A percentile compares a stretch with the other conserved stretches of the same genome.
phyloP scores from a whole-genome alignment of 2,888 invertebrate genomes.

The Phyto melanocephala region DNA sequence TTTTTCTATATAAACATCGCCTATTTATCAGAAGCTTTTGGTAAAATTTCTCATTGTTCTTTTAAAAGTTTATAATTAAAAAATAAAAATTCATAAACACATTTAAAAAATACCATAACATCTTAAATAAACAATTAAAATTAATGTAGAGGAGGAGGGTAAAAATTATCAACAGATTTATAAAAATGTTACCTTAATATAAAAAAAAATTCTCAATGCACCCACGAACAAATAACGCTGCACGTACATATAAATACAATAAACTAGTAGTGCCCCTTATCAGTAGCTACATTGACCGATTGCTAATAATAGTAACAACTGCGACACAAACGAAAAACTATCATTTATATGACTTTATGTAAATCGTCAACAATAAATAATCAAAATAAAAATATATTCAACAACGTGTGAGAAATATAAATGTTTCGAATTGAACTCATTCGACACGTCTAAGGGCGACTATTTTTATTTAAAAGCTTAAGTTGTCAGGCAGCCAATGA shows the following conservation, averaged over 20 bases:
- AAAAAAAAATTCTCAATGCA: background rate
- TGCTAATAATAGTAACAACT: slow-evolving; percentile 31
- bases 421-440: slow-evolving; percentile 5
- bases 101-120: no score
- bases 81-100: no score
- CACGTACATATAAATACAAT: background rate
- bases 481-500: background rate
- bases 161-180: no score
- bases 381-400: slow-evolving; percentile 2
- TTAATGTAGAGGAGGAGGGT: no score
- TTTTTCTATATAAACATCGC: no score
- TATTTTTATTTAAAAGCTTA: background rate
- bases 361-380: background rate
- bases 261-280: background rate
- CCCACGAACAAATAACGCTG: background rate
- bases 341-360: slow-evolving; percentile 12
- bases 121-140: no score
- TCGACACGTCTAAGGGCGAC: background rate
- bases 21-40: no score
- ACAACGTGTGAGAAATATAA: slow-evolving; percentile 51
- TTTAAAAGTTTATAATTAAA: no score
- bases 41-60: no score
- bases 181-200: no score
- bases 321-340: background rate
- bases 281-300: slow-evolving; percentile 10